These are phyloP conservation scores for Cephus runcator DNA, from an alignment of 2,888 invertebrate species.

Conservation along the genomic window DNA sequence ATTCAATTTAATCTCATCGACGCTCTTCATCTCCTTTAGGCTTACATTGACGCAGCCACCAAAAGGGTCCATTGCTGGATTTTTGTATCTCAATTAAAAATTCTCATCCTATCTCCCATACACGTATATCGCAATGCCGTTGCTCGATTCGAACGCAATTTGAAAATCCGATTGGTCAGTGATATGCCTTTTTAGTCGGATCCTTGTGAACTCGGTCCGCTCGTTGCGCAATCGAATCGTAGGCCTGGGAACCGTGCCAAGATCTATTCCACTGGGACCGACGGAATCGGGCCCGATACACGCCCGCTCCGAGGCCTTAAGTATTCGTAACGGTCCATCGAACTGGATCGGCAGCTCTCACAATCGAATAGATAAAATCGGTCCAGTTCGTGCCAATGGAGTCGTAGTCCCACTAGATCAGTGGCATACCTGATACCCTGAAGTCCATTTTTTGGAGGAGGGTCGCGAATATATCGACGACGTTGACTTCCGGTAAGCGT, in stretches of 20 bases:
- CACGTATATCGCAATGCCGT: background rate
- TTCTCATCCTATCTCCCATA: background rate
- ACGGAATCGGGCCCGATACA: conserved; percentile 23
- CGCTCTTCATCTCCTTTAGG: background rate
- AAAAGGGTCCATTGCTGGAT: background rate
- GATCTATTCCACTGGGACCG: conserved; percentile 19
- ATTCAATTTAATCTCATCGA: conserved; percentile 6
- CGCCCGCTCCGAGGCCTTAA: conserved; percentile 7
- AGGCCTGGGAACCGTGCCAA: conserved; percentile 40
- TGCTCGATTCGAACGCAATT: background rate
- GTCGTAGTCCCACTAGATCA: background rate
- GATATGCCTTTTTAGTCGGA: background rate
- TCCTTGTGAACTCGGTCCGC: background rate
- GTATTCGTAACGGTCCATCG: conserved; percentile 24
- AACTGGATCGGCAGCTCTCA: conserved; percentile 24
- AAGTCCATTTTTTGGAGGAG: background rate
- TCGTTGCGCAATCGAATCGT: conserved; percentile 8
- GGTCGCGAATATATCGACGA: background rate
- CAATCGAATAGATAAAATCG: background rate
- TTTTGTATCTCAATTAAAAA: background rate
- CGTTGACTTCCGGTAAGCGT: conserved; percentile 44
- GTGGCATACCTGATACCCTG: background rate
- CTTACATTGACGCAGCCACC: background rate
- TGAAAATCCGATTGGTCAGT: background rate
- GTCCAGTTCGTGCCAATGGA: background rate